phyloP scores from a whole-genome alignment of 2,888 invertebrate species.

The Ryuthela nishihirai region DNA sequence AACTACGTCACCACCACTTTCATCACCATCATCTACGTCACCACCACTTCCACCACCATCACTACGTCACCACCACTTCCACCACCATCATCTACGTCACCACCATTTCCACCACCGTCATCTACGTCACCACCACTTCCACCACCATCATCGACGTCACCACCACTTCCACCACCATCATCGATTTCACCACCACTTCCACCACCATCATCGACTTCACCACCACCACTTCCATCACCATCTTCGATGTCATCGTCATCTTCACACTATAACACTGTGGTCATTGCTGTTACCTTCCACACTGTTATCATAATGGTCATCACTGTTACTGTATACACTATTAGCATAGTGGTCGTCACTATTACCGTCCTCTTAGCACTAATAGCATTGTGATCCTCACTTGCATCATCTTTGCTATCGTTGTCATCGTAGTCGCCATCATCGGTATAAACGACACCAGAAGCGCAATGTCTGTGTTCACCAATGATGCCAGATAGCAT shows the following conservation, averaged over 20 bases:
- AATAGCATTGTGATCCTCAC: no score
- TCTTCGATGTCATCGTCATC: background rate
- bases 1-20: background rate
- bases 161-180: background rate
- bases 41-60: conserved; percentile 1
- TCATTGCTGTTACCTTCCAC: no score
- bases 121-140: background rate
- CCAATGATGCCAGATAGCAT: no score
- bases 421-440: no score
- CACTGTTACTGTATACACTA: no score
- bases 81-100: conserved; percentile 1
- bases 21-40: background rate
- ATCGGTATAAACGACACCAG: no score
- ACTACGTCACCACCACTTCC: background rate
- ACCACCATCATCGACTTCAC: background rate
- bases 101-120: background rate
- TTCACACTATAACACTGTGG: no score
- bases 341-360: no score
- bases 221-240: background rate
- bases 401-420: no score
- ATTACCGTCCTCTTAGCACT: no score
- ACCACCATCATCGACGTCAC: background rate
- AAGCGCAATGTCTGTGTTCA: no score
- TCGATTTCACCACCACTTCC: background rate
- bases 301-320: no score